These are phyloP conservation scores for silkworm (Bombyx mori) DNA, from an alignment of 1,140 invertebrate genomes.

Conservation along the genomic window ASM3026992v2 NC_085116.1:17067001-17067500, in stretches of 20 bases:
- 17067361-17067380: constrained; percentile 86
- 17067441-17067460: constrained; percentile 71
- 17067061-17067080: constrained; percentile 92
- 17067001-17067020: constrained; percentile 86
- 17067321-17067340: constrained; percentile 72
- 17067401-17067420: constrained; percentile 81
- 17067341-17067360: constrained; percentile 77
- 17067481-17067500: constrained; percentile 51
- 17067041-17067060: constrained; percentile 94
- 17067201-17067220: no score
- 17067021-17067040: constrained; percentile 91
- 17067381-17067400: constrained; percentile 82
- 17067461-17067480: constrained; percentile 73
- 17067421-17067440: constrained; percentile 86
- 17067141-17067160: no score
- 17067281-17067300: no score
- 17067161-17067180: no score
- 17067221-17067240: no score
- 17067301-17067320: neutral
- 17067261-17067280: no score
- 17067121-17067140: constrained; percentile 77
- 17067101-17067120: constrained; percentile 89
- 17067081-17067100: constrained; percentile 90
- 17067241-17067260: no score
- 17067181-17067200: no score